Evolutionary conservation across 2,113 vertebrate genomes (phyloP).

Genomic region (Dipodomys merriami): DNA sequence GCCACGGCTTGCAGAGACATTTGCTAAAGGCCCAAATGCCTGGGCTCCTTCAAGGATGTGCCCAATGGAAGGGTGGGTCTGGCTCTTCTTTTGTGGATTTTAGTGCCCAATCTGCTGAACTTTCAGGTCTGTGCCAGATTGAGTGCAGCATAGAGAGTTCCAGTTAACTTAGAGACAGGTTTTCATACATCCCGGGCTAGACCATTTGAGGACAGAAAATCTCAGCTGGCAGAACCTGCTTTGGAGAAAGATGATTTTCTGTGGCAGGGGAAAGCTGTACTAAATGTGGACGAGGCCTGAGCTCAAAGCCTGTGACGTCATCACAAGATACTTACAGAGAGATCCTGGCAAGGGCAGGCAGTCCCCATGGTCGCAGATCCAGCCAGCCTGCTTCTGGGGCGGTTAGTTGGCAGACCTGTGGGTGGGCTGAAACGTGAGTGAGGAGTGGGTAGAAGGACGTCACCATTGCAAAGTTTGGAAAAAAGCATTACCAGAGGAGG

Average conservation of each 20-base stretch:
- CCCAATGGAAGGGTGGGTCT: neutral
- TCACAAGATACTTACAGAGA: conserved; percentile 53
- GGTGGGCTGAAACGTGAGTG: neutral
- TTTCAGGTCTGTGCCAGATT: conserved; percentile 13
- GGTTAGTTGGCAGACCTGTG: neutral
- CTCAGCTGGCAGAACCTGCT: conserved; percentile 56
- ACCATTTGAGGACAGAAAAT: conserved; percentile 52
- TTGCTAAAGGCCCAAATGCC: conserved; percentile 38
- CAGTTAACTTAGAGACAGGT: conserved; percentile 49
- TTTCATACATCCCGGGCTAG: conserved; percentile 62
- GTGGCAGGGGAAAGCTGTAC: conserved; percentile 23
- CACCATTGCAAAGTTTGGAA: neutral
- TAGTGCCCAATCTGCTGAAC: neutral
- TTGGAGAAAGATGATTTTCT: conserved; percentile 53
- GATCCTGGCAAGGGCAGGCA: neutral
- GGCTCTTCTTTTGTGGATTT: neutral
- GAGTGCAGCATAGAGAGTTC: neutral
- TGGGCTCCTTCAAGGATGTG: neutral
- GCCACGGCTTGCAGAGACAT: neutral
- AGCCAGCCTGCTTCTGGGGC: neutral
- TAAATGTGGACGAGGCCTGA: conserved; percentile 48
- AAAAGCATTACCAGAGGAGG: neutral
- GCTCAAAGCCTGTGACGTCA: conserved; percentile 37
- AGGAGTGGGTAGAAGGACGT: neutral
- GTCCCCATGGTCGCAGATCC: neutral